A percentile compares a stretch with the other conserved stretches of the same genome.
phyloP scores from a whole-genome alignment of 2,888 invertebrate genomes.

The Neocrepidodera transversa region DNA sequence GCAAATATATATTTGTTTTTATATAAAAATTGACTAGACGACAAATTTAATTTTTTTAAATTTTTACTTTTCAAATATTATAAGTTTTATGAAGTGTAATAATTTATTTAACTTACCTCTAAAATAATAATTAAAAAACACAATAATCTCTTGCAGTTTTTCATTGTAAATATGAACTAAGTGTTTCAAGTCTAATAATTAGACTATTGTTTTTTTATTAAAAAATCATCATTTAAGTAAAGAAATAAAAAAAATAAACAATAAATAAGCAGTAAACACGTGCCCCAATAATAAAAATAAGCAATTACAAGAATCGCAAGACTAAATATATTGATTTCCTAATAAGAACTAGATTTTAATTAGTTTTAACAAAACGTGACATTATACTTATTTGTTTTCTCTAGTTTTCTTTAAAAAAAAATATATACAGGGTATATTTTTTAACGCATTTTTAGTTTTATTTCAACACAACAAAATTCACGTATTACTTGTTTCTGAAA shows the following conservation, averaged over 20 bases:
- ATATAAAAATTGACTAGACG: background rate
- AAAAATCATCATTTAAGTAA: constrained; percentile 2
- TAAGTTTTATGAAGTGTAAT: too few relatives aligned
- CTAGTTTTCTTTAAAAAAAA: too few relatives aligned
- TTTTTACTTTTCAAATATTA: too few relatives aligned
- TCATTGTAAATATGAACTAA: background rate
- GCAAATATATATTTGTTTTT: background rate
- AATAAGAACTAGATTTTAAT: background rate
- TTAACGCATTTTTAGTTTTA: too few relatives aligned
- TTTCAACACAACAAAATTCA: too few relatives aligned
- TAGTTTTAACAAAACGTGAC: background rate
- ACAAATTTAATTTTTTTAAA: background rate
- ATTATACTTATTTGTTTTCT: too few relatives aligned
- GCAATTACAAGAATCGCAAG: background rate
- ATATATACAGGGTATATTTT: too few relatives aligned
- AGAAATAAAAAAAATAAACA: constrained; percentile 7
- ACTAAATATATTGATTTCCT: background rate
- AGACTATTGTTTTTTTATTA: background rate
- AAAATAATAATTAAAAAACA: background rate
- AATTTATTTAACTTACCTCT: background rate
- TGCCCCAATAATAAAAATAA: background rate
- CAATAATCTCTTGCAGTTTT: background rate
- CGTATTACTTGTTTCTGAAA: too few relatives aligned
- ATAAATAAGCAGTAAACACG: background rate
- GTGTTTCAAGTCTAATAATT: background rate